These are phyloP conservation scores for Pterocles burchelli DNA, from an alignment of 2,113 vertebrate species.

Conservation along the genomic window DNA sequence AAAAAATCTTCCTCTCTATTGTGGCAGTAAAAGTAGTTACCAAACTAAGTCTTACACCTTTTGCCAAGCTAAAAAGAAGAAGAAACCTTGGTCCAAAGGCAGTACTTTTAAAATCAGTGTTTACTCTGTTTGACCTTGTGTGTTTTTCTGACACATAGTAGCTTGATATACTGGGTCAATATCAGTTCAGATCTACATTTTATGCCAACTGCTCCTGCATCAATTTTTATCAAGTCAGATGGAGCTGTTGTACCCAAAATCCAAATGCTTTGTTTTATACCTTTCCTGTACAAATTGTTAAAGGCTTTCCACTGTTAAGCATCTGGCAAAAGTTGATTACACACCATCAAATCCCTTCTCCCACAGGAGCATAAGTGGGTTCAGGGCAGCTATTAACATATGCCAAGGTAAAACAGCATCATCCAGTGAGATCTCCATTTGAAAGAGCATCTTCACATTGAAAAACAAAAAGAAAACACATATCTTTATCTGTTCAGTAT, in stretches of 20 bases:
- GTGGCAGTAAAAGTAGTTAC: background rate
- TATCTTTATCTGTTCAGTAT: slow-evolving; percentile 1
- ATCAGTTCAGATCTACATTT: slow-evolving; percentile 17
- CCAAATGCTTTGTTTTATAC: slow-evolving; percentile 51
- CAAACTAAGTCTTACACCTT: background rate
- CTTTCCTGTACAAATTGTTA: slow-evolving; percentile 35
- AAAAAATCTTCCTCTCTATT: background rate
- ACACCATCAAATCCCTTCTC: slow-evolving; percentile 51
- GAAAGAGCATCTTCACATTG: slow-evolving; percentile 12
- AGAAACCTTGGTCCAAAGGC: background rate
- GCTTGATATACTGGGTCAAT: background rate
- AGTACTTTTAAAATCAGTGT: background rate
- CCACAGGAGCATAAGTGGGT: slow-evolving; percentile 21
- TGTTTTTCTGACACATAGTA: background rate
- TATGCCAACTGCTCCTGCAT: background rate
- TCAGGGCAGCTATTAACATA: slow-evolving; percentile 62
- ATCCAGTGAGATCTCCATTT: slow-evolving; percentile 16
- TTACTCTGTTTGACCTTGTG: background rate
- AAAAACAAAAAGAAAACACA: background rate
- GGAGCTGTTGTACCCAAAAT: background rate
- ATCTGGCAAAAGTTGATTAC: slow-evolving; percentile 64
- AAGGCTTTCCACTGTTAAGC: slow-evolving; percentile 56
- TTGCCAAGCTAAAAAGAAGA: background rate
- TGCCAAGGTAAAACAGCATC: slow-evolving; percentile 41
- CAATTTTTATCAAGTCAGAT: slow-evolving; percentile 51